These are phyloP conservation scores for Hirtodrosophila confusa DNA, from an alignment of 2,888 invertebrate species.

Conservation along the genomic window DNA sequence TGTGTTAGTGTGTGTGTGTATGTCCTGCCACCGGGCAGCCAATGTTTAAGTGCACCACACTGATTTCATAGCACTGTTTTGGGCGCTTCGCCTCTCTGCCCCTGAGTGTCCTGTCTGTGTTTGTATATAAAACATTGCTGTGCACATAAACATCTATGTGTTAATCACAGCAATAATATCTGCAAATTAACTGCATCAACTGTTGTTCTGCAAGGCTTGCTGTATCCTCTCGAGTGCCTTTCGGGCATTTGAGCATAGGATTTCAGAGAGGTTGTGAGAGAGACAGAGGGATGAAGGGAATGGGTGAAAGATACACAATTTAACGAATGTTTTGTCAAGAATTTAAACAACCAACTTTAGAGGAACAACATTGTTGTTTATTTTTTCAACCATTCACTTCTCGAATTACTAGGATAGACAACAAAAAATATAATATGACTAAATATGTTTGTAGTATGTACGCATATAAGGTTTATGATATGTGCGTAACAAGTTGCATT, in stretches of 20 bases:
- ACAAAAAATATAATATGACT: too few species aligned
- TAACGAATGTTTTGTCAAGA: too few species aligned
- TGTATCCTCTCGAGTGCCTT: constrained; percentile 19
- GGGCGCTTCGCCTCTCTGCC: constrained; percentile 2
- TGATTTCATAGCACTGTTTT: constrained; percentile 51
- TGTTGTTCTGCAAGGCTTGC: constrained; percentile 21
- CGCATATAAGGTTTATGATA: too few species aligned
- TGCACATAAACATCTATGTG: constrained; percentile 76
- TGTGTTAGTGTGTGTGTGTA: constrained; percentile 6
- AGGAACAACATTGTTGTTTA: too few species aligned
- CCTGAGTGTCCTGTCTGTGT: constrained; percentile 28
- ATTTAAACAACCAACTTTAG: too few species aligned
- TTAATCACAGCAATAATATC: constrained; percentile 79
- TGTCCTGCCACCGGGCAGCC: constrained; percentile 3
- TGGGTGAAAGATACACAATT: too few species aligned
- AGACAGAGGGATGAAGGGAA: too few species aligned
- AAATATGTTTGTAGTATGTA: too few species aligned
- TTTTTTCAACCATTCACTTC: too few species aligned
- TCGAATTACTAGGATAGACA: too few species aligned
- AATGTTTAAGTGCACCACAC: constrained; percentile 51
- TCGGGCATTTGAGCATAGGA: constrained; percentile 29
- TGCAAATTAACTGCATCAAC: constrained; percentile 76
- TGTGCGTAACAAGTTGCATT: too few species aligned
- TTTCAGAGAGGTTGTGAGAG: too few species aligned
- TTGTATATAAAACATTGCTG: constrained; percentile 66